Conservation (phyloP, 2,113 vertebrate species). For the Campylomormyrus tamandua region DNA sequence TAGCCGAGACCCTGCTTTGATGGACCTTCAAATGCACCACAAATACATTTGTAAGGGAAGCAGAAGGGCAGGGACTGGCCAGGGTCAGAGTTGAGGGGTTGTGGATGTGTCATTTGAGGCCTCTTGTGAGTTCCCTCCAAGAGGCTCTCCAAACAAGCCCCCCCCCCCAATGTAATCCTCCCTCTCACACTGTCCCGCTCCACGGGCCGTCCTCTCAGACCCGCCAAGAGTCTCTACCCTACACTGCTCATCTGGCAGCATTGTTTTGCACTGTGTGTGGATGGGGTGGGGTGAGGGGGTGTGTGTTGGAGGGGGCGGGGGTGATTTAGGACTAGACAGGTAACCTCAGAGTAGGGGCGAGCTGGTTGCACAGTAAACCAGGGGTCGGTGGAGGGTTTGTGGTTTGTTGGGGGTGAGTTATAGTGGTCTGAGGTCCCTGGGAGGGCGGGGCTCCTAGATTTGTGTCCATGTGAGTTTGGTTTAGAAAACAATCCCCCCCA, state of each 20-base stretch:
- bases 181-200: constrained; percentile 28
- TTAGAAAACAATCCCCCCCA: background rate
- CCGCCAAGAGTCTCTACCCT: constrained; percentile 28
- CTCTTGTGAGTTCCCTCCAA: background rate
- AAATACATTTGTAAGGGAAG: background rate
- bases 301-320: background rate
- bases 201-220: constrained; percentile 28
- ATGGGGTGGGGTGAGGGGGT: background rate
- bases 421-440: background rate
- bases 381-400: background rate
- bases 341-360: background rate
- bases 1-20: background rate
- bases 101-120: background rate
- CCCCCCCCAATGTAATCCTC: constrained; percentile 14
- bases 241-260: background rate
- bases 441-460: background rate
- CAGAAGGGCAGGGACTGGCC: background rate
- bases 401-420: background rate
- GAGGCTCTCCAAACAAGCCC: background rate
- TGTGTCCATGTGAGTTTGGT: background rate
- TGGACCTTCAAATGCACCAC: background rate
- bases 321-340: constrained; percentile 8
- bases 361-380: constrained; percentile 19
- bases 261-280: background rate
- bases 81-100: background rate